Evolutionary conservation across 2,888 invertebrate genomes (phyloP), one percentile per base, ranked within the genome.

Genomic region (Amblyjoppa proteus): DNA sequence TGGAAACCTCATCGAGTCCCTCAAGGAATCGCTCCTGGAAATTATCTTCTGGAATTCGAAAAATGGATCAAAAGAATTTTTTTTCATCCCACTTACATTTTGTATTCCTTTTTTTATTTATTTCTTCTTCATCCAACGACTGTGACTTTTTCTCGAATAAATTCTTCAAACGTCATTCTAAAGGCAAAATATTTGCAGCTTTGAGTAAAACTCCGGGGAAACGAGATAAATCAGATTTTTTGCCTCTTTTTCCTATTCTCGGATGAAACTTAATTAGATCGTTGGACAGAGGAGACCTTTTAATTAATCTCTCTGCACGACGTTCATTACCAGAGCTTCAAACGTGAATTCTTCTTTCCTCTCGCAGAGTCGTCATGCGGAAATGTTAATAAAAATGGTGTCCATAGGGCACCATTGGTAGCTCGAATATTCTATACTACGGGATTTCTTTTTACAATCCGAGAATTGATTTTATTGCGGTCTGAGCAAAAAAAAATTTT

Each of bases 1-100:
- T 73, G 16, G 34, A 77, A 83, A 74, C 77, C 71, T 71, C 70
- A 51, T 20, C 38, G 11, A 11, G 9, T 28, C 61, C 5, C 1
- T 61, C 4, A 9, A 25, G 2, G 1, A 45, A 45, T 45, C 16
- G 16, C 45, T 13, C 13, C 0, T 45, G 16, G 9, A 38, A 38
- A 64, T 34, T 64, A n/a, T 53, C 28, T 68, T 56, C 3, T 53
- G 20, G 56, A 45, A 77, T 56, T n/a, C n/a, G 3, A n/a, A 4
- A 41, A 41, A 20, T n/a, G 5, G 4, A 11, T 31, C 6, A 71
- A 53, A 71, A 20, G n/a, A 45, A 49, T 28, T 28, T 70, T 25
- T 34, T 61, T 34, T 61, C 31, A 61, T 25, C 4, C 16, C 51
- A 7, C 13, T 28, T 16, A 16, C 25, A 4, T 28, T 16, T 53